Evolutionary conservation across 2,797 vertebrate species (phyloP).

Genomic region (Crax fasciolata): DNA sequence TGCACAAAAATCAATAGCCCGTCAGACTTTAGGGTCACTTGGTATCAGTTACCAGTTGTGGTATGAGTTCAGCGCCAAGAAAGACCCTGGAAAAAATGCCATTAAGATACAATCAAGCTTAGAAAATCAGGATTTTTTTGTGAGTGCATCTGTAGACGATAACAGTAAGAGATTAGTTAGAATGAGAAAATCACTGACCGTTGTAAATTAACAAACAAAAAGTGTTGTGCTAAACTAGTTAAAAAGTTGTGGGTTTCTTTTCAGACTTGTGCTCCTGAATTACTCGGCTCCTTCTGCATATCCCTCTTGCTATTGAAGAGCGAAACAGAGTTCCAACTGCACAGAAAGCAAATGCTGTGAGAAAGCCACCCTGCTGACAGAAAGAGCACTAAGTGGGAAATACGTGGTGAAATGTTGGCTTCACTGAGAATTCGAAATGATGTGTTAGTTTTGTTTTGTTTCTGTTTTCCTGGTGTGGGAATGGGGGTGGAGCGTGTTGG

Average conservation of each 20-base stretch:
- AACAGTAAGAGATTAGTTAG: neutral
- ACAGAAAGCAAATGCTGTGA: neutral
- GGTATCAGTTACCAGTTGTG: neutral
- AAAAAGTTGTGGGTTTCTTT: neutral
- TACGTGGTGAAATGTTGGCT: neutral
- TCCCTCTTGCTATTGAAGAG: neutral
- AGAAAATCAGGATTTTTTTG: neutral
- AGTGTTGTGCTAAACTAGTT: neutral
- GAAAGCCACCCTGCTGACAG: neutral
- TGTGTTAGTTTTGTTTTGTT: neutral
- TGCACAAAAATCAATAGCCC: neutral
- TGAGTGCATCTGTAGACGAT: neutral
- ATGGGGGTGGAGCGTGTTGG: fast-evolving
- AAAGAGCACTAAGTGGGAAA: neutral
- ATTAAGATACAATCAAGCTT: neutral
- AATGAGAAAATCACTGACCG: neutral
- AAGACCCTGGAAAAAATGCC: neutral
- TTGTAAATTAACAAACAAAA: neutral
- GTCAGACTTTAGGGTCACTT: neutral
- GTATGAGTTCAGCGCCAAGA: neutral
- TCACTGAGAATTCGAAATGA: neutral
- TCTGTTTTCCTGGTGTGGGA: neutral
- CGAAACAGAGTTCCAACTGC: neutral
- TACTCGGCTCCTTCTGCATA: neutral
- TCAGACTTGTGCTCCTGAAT: neutral